Evolutionary conservation across 2,797 vertebrate species (phyloP), one percentile per base, ranked within the genome.

Genomic region (Gallinago stenura): DNA sequence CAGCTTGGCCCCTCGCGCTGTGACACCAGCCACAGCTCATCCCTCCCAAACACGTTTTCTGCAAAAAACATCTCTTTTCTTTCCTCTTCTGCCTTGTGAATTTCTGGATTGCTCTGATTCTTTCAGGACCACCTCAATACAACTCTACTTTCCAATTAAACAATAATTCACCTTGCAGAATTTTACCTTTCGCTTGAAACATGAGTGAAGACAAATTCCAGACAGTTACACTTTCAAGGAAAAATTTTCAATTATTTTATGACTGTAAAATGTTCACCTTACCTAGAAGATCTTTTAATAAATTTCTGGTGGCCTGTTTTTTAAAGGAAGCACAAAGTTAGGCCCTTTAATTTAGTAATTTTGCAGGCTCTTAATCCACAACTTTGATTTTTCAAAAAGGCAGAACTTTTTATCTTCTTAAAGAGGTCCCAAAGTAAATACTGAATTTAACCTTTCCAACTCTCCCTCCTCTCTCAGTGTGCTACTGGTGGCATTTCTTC

Each of bases 71-170:
- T 26, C 48, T 82, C 22, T 91, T 68, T 93, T 61, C 53, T 82
- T 48, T 91, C 75, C 72, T 93, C 6, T 65, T 91, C 41, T 53
- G 53, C 57, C 61, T 83, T 88, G 37, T 65, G 51, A 56, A 46
- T 83, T 28, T 87, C 68, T 83, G 41, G 77, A 75, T 72, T 91
- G 54, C 48, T 95, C 53, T 75, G 48, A 91, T 87, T 89, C 82
- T 93, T 91, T 96, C 0, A 28, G 75, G 71, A 86, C 65, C 50
- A 39, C 43, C 33, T 56, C n/a, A 80, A 33, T 56, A 66, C 62
- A 89, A 65, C 92, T 82, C 87, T 85, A 61, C 41, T 85, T 83
- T 66, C 58, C 64, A 87, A 84, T 56, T 83, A 70, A 92, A 87
- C 91, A 73, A 41, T 33, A 89, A 87, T 50, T 78, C 39, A 64